These are phyloP conservation scores for Cuniculus paca DNA, from an alignment of 2,797 vertebrate species.

Conservation along the genomic window DNA sequence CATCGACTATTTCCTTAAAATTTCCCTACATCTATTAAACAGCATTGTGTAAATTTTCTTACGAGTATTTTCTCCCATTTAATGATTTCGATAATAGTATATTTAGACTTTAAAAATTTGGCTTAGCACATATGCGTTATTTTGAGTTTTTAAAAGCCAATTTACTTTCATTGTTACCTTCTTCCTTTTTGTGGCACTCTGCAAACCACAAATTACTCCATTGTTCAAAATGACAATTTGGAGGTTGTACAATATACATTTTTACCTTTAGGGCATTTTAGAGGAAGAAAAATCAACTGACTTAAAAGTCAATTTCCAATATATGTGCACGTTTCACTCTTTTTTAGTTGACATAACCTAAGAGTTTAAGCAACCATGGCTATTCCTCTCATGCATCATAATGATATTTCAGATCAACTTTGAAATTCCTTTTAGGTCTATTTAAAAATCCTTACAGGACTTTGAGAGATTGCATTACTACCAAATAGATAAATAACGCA, in stretches of 20 bases:
- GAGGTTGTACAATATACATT: conserved; percentile 10
- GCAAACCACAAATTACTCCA: conserved; percentile 63
- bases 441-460: not conserved
- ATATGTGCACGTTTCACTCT: not conserved
- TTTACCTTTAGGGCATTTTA: not conserved
- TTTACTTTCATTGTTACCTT: conserved; percentile 4
- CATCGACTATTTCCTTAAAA: not conserved
- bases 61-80: not conserved
- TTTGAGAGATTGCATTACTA: not conserved
- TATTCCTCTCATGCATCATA: conserved; percentile 40
- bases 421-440: not conserved
- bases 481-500: not conserved
- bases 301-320: conserved; percentile 27
- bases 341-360: conserved; percentile 53
- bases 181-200: not conserved
- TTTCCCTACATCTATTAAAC: not conserved
- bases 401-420: conserved; percentile 29
- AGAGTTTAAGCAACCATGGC: not conserved
- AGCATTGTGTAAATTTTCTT: not conserved
- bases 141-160: not conserved
- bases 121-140: not conserved
- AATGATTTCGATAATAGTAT: not conserved
- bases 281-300: not conserved
- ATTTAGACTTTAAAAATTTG: not conserved
- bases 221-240: conserved; percentile 74